A percentile compares a stretch with the other conserved stretches of the same genome.
Evolutionary conservation across 2,113 vertebrate genomes (phyloP).

Genomic region (Tachycineta bicolor): DNA sequence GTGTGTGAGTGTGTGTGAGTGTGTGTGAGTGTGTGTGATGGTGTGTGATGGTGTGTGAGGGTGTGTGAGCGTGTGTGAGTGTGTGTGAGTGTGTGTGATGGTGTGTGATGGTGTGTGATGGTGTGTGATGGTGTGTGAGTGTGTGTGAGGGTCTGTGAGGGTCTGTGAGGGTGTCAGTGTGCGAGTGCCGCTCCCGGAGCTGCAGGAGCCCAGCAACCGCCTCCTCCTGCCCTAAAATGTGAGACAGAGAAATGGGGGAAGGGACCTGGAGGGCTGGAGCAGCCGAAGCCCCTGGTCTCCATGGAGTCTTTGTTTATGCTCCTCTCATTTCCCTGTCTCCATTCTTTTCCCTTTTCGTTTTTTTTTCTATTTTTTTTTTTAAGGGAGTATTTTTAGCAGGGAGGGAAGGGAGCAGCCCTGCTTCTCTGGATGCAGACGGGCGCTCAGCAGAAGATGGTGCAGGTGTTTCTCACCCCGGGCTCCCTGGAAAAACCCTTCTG

Average conservation of each 20-base stretch:
- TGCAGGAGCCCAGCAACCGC: background rate
- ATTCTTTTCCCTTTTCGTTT: background rate
- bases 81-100: too few species aligned
- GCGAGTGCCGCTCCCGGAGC: background rate
- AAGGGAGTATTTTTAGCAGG: background rate
- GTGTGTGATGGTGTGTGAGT: too few species aligned
- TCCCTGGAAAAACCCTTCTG: background rate
- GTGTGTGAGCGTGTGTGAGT: too few species aligned
- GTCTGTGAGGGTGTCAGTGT: too few species aligned
- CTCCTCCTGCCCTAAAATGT: background rate
- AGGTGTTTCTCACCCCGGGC: background rate
- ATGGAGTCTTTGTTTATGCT: conserved; percentile 24
- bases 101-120: too few species aligned
- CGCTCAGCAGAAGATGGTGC: background rate
- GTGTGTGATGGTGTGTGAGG: too few species aligned
- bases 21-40: too few species aligned
- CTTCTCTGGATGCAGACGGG: background rate
- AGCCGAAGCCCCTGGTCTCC: background rate
- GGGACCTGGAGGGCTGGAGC: background rate
- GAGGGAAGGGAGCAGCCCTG: background rate
- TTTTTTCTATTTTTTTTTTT: background rate
- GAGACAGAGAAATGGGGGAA: background rate
- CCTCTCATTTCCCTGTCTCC: background rate
- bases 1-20: too few species aligned
- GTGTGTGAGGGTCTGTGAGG: too few species aligned